These are phyloP conservation scores for Syndactyla subalaris DNA, from an alignment of 2,797 vertebrate genomes.

Conservation along the genomic window DNA sequence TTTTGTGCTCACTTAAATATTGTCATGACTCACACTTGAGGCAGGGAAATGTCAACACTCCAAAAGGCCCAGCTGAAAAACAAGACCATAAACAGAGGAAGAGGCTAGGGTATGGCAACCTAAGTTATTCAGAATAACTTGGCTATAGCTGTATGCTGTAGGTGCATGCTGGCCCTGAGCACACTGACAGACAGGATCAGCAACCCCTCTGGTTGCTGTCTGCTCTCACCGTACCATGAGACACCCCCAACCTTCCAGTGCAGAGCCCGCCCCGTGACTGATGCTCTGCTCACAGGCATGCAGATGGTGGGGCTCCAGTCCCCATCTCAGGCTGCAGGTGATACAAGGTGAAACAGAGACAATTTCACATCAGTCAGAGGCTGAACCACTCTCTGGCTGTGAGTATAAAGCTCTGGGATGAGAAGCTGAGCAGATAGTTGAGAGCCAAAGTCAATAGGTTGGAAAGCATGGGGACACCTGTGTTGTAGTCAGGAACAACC, in stretches of 20 bases:
- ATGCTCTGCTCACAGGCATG: rapidly evolving
- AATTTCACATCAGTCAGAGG: background rate
- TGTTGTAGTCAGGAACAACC: background rate
- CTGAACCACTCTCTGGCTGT: background rate
- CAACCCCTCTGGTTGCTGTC: background rate
- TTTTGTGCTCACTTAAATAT: background rate
- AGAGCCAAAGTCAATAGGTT: background rate
- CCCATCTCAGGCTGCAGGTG: background rate
- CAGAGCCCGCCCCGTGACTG: background rate
- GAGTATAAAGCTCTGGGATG: background rate
- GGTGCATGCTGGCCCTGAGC: background rate
- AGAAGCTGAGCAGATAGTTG: background rate
- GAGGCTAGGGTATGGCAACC: background rate
- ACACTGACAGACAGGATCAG: background rate
- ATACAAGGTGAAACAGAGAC: background rate
- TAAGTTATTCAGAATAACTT: background rate
- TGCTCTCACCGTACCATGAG: background rate
- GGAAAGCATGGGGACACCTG: background rate
- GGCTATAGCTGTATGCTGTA: background rate
- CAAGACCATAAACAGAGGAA: rapidly evolving
- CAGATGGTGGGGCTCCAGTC: background rate
- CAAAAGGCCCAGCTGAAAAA: background rate
- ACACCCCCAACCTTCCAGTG: no score
- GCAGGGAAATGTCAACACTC: background rate
- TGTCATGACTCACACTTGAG: background rate